Evolutionary conservation across 2,113 vertebrate species (phyloP).

Genomic region (Pampusana beccarii): DNA sequence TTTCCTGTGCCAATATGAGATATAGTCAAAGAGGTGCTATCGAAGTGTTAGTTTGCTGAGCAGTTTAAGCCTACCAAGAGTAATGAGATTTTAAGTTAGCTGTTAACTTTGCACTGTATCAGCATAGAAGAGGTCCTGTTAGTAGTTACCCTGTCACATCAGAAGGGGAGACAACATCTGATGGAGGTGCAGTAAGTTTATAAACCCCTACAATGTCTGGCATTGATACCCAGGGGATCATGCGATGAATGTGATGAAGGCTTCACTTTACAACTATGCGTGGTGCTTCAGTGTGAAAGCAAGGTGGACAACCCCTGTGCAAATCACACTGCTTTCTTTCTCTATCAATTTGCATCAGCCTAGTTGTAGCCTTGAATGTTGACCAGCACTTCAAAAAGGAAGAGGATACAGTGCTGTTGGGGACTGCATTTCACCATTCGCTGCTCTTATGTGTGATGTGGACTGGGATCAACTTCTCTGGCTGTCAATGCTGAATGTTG

Average conservation of each 20-base stretch:
- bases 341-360: fast-evolving
- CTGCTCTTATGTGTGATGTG: neutral
- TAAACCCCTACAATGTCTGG: neutral
- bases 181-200: neutral
- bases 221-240: neutral
- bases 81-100: neutral
- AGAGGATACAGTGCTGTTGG: neutral
- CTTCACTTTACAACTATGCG: fast-evolving
- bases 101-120: neutral
- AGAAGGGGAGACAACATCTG: neutral
- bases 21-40: neutral
- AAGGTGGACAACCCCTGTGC: no score
- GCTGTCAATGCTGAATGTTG: neutral
- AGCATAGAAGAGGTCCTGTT: neutral
- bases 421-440: fast-evolving
- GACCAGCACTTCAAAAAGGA: neutral
- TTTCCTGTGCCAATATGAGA: neutral
- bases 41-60: neutral
- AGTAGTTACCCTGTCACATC: neutral
- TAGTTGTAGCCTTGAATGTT: neutral
- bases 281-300: fast-evolving
- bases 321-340: neutral
- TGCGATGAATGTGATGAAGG: neutral
- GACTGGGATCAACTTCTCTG: neutral
- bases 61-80: neutral